Base-by-base conservation (phyloP, 1,140 invertebrate species). In the Anastrepha ludens region DNA sequence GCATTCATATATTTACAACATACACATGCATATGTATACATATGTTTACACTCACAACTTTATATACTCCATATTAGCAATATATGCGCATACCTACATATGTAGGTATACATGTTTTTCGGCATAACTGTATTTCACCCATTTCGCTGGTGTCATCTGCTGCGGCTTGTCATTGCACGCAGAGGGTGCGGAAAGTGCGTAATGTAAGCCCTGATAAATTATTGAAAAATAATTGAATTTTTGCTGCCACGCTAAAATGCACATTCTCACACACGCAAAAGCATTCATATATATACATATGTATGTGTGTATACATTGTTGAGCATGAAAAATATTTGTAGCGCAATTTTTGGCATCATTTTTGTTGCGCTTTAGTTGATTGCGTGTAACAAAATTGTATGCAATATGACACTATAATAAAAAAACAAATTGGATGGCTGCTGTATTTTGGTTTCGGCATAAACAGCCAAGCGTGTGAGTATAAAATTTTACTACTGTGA, bases 201-300 rank as follows among this genome's bases (percentile, higher is more conserved):
- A 44, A 74, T 17, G 15, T 15, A 74, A 74, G 44, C 67, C 67
- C 41, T 74, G 44, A 74, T 74, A 74, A 74, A 74, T 74, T 74
- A 74, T 74, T 74, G 67, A 74, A 74, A 74, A 44, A 74, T 74
- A 74, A 74, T 74, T 74, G 67, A 47, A 74, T 44, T 74, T 74
- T 74, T 29, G 29, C 0, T 0, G 67, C 41, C 17, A 55, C 2
- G 67, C 15, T 17, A 11, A 74, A 39, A 47, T 17, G 39, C 4
- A 13, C 6, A 55, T 8, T 8, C 50, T 6, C 3, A 6, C 50
- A 55, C 29, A 44, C 39, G 3, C 17, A 62, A 58, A 58, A 17
- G 13, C 60, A 62, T 44, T 0, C 29, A 39, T 65, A 65, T 70
- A 62, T 62, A 39, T 65, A 65, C 44, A 62, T 62, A 62, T 62